phyloP scores from a whole-genome alignment of 2,113 vertebrate species.

The Caretta caretta region DNA sequence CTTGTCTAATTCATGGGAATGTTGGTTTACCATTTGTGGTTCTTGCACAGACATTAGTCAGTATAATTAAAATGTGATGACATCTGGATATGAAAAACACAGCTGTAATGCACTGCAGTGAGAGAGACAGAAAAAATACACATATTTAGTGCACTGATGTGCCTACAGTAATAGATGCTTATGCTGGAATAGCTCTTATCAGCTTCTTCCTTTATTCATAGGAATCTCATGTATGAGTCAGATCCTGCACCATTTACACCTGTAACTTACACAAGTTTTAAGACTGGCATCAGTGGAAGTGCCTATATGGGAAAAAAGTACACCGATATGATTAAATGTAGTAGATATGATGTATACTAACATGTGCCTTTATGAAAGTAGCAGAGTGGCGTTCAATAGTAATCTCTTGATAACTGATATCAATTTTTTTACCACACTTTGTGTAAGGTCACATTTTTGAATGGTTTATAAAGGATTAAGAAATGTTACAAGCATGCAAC shows the following conservation, averaged over 20 bases:
- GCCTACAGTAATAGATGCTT: not conserved
- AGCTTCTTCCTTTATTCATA: not conserved
- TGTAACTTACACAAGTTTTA: not conserved
- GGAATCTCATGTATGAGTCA: not conserved
- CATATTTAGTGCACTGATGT: not conserved
- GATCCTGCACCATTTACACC: not conserved
- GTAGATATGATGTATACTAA: not conserved
- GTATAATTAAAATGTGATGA: slow-evolving; percentile 61
- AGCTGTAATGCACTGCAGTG: slow-evolving; percentile 38
- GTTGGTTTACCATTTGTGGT: slow-evolving; percentile 44
- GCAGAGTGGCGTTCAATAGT: not conserved
- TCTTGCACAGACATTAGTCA: slow-evolving; percentile 40
- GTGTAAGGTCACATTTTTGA: not conserved
- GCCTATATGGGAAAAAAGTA: not conserved
- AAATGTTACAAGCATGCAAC: not conserved
- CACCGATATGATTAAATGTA: not conserved
- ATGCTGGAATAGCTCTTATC: not conserved
- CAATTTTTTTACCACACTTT: not conserved
- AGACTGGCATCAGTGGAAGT: not conserved
- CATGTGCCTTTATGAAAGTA: not conserved
- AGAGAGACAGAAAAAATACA: not conserved
- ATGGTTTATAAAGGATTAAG: not conserved
- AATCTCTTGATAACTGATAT: not conserved
- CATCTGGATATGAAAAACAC: slow-evolving; percentile 51
- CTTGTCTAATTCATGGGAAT: slow-evolving; percentile 41